These are phyloP conservation scores for Aurelia sp. DNA, from an alignment of 30 jellyfish, hydroid and myxozoan species.

Conservation along the genomic window DNA sequence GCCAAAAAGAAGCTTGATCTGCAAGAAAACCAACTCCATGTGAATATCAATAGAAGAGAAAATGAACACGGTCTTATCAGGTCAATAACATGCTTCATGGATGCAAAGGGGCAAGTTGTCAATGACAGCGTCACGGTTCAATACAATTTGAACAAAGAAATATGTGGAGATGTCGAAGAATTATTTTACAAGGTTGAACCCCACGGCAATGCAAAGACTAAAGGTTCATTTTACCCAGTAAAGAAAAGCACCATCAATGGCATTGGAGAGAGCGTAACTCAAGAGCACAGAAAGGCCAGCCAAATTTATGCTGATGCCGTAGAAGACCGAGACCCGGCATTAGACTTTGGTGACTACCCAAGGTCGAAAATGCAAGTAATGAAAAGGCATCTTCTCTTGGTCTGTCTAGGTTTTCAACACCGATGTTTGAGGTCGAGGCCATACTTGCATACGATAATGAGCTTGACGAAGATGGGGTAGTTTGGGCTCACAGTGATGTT, in stretches of 20 bases:
- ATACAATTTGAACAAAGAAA: too few relatives aligned
- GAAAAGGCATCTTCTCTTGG: neutral
- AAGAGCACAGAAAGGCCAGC: neutral
- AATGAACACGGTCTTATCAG: neutral
- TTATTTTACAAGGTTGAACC: neutral
- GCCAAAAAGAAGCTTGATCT: slow-evolving; percentile 6
- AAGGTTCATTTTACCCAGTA: slow-evolving; percentile 9
- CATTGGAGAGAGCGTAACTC: neutral
- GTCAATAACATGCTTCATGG: neutral
- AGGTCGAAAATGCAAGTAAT: neutral
- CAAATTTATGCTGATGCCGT: neutral
- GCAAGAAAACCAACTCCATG: neutral
- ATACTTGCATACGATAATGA: neutral
- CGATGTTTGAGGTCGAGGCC: neutral
- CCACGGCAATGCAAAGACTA: slow-evolving; percentile 6
- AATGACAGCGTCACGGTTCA: too few relatives aligned
- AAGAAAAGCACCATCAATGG: neutral
- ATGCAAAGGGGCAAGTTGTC: too few relatives aligned
- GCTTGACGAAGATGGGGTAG: neutral
- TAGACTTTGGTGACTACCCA: slow-evolving; percentile 15
- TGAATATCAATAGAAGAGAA: slow-evolving; percentile 1
- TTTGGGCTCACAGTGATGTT: slow-evolving; percentile 11
- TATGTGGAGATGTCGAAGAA: slow-evolving; percentile 17
- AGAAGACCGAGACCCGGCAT: too few relatives aligned
- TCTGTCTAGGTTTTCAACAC: neutral